Percentiles rank a stretch among this genome's conserved stretches.
These are phyloP conservation scores for Dipus sagitta DNA, from an alignment of 2,797 vertebrate species.

Conservation along the genomic window DNA sequence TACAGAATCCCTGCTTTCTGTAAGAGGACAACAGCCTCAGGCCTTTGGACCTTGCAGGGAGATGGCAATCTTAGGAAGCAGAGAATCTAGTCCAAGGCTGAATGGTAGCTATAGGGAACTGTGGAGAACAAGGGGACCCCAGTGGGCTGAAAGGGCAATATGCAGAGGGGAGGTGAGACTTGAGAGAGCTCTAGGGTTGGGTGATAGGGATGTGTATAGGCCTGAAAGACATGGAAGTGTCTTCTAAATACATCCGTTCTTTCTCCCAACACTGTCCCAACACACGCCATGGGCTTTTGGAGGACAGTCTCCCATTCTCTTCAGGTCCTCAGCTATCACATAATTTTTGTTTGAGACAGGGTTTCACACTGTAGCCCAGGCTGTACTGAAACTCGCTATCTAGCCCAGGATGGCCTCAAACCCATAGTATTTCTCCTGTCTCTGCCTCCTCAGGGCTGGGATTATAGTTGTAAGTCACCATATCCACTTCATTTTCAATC, in stretches of 20 bases:
- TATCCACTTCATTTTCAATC: not conserved
- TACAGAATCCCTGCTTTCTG: not conserved
- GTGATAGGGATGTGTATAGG: not conserved
- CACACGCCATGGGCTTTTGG: not conserved
- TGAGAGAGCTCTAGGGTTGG: not conserved
- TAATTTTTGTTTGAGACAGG: not conserved
- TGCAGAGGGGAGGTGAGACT: not conserved
- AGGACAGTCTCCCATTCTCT: not conserved
- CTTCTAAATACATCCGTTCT: constrained; percentile 28
- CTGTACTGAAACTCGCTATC: not conserved
- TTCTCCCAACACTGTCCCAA: not conserved
- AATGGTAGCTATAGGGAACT: not conserved
- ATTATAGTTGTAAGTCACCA: no score
- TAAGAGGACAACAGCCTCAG: not conserved
- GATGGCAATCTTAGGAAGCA: not conserved
- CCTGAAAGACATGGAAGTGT: not conserved
- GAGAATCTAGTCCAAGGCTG: not conserved
- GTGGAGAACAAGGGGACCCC: not conserved
- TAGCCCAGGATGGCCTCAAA: not conserved
- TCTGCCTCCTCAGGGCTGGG: not conserved
- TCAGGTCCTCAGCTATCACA: constrained; percentile 2
- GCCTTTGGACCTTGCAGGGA: not conserved
- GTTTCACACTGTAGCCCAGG: not conserved
- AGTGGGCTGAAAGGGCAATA: not conserved
- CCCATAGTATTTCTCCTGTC: not conserved